phyloP scores from a whole-genome alignment of 2,888 invertebrate genomes.

The Aphidoletes aphidimyza region DNA sequence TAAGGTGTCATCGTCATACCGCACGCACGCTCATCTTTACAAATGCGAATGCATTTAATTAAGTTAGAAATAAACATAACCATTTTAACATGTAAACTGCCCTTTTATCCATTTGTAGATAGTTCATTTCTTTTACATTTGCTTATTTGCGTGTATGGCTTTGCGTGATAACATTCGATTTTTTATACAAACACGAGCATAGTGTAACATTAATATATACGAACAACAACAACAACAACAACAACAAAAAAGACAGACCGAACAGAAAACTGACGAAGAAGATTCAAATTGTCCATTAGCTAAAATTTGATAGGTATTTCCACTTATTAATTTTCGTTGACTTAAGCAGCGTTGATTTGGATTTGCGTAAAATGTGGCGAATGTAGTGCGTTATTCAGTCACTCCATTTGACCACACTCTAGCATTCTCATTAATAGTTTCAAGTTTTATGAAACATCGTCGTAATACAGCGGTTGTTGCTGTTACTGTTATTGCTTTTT shows the following conservation, averaged over 20 bases:
- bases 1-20: slow-evolving; percentile 29
- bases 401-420: not conserved
- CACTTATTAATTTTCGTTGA: slow-evolving; percentile 22
- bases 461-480: not conserved
- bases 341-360: slow-evolving; percentile 19
- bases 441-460: slow-evolving; percentile 3
- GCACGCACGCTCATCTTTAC: not conserved
- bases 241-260: too few species aligned
- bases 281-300: slow-evolving; percentile 49
- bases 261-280: too few species aligned
- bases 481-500: not conserved
- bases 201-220: not conserved
- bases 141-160: not conserved
- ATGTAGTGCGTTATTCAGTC: slow-evolving; percentile 3
- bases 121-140: not conserved
- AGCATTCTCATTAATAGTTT: not conserved
- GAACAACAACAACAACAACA: not conserved
- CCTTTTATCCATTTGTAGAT: slow-evolving; percentile 37
- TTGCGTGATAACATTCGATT: slow-evolving; percentile 45
- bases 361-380: slow-evolving; percentile 37
- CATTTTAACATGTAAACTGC: slow-evolving; percentile 41
- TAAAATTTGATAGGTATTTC: slow-evolving; percentile 36
- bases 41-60: slow-evolving; percentile 11
- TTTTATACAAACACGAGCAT: slow-evolving; percentile 23
- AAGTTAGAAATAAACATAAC: slow-evolving; percentile 33